Evolutionary conservation across 2,113 vertebrate genomes (phyloP).

Genomic region (Lynx canadensis): DNA sequence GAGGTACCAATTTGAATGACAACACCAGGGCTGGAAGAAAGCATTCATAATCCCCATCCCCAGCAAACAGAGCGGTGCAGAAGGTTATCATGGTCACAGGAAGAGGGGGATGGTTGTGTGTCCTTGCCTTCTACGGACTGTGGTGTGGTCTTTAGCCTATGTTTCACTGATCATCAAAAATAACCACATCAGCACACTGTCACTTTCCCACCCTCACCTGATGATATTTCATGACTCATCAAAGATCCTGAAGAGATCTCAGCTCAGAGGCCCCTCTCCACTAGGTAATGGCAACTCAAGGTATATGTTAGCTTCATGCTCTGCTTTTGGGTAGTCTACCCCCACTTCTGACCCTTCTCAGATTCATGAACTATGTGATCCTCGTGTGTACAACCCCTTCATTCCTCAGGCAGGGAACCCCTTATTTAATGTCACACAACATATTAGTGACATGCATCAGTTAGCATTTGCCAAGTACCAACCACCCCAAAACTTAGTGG

Average conservation of each 20-base stretch:
- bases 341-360: neutral
- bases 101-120: neutral
- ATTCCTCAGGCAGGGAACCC: neutral
- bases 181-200: neutral
- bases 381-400: neutral
- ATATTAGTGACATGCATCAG: neutral
- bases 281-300: no score
- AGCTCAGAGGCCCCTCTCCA: neutral
- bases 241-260: neutral
- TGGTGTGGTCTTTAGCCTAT: conserved; percentile 21
- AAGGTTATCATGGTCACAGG: neutral
- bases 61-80: neutral
- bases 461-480: neutral
- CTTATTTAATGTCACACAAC: neutral
- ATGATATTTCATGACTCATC: neutral
- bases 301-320: neutral
- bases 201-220: neutral
- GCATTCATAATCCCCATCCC: neutral
- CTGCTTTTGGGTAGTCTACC: neutral
- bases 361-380: neutral
- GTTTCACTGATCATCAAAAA: neutral
- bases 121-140: neutral
- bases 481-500: neutral
- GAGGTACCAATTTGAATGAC: conserved; percentile 46
- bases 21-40: conserved; percentile 59